A percentile compares a stretch with the other conserved stretches of the same genome.
Conservation (phyloP, 2,113 vertebrate species). For the Pterocles gutturalis region DNA sequence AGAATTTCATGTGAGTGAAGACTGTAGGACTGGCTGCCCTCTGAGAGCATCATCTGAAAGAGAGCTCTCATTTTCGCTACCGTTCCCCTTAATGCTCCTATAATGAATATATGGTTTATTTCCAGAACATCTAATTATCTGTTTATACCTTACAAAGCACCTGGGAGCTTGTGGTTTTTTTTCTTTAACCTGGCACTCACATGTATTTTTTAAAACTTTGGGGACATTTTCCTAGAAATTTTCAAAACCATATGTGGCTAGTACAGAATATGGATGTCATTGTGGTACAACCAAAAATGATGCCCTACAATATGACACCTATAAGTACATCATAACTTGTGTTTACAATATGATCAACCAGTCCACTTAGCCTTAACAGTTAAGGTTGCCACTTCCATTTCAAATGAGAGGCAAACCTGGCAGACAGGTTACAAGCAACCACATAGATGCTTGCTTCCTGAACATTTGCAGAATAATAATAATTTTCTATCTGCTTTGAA, state of each 20-base stretch:
- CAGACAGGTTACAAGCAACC: neutral
- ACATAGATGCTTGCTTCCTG: neutral
- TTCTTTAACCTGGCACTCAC: neutral
- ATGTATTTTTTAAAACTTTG: neutral
- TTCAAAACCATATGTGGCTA: neutral
- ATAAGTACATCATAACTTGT: neutral
- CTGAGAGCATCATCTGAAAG: neutral
- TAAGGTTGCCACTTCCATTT: neutral
- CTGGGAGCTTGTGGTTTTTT: neutral
- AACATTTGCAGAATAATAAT: neutral
- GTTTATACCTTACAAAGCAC: neutral
- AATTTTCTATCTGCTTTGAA: neutral
- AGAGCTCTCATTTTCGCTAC: neutral
- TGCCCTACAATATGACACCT: neutral
- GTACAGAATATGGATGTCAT: neutral
- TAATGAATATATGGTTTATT: neutral
- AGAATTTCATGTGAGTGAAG: neutral
- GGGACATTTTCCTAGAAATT: neutral
- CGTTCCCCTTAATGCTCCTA: neutral
- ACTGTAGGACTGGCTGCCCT: neutral
- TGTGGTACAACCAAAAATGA: neutral
- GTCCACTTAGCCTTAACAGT: neutral
- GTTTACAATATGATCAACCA: neutral
- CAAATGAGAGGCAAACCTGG: neutral
- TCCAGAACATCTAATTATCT: neutral